Evolutionary conservation across 2,888 invertebrate species (phyloP).

Genomic region (Melanotus villosus): DNA sequence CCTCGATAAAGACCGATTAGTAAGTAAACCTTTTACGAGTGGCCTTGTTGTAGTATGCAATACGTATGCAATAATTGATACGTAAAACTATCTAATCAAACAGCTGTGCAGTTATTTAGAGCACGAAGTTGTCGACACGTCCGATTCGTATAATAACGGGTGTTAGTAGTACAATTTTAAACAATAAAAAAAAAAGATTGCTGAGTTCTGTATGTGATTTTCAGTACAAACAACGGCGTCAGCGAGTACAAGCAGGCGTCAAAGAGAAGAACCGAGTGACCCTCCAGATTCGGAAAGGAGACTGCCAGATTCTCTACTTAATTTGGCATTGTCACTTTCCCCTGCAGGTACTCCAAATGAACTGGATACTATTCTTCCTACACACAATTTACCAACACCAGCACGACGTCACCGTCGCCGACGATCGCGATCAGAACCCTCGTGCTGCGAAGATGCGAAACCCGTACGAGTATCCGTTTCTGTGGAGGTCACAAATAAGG

Average conservation of each 20-base stretch:
- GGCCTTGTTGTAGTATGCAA: slow-evolving; percentile 50
- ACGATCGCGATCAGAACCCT: slow-evolving; percentile 55
- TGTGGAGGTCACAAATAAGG: slow-evolving; percentile 52
- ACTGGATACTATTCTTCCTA: slow-evolving; percentile 34
- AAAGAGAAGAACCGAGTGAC: slow-evolving; percentile 21
- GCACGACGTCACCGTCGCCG: slow-evolving; percentile 52
- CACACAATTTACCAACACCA: slow-evolving; percentile 49
- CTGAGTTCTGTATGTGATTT: neutral
- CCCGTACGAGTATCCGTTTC: slow-evolving; percentile 53
- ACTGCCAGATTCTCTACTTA: slow-evolving; percentile 37
- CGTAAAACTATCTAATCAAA: slow-evolving; percentile 16
- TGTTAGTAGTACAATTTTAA: neutral
- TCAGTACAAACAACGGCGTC: slow-evolving; percentile 24
- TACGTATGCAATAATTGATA: slow-evolving; percentile 23
- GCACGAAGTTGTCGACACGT: slow-evolving; percentile 2
- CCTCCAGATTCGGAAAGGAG: slow-evolving; percentile 28
- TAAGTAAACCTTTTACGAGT: slow-evolving; percentile 49
- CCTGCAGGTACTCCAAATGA: slow-evolving; percentile 43
- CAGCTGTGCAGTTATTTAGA: slow-evolving; percentile 34
- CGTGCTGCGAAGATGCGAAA: slow-evolving; percentile 59
- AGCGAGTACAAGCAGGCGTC: slow-evolving; percentile 23
- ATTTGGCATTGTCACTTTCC: slow-evolving; percentile 50
- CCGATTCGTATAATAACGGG: no score
- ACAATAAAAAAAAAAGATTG: no score
- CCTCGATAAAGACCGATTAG: neutral